Evolutionary conservation across 35 echinoderm and acorn worm genomes (phyloP).

Genomic region (Stichopus chloronotus): DNA sequence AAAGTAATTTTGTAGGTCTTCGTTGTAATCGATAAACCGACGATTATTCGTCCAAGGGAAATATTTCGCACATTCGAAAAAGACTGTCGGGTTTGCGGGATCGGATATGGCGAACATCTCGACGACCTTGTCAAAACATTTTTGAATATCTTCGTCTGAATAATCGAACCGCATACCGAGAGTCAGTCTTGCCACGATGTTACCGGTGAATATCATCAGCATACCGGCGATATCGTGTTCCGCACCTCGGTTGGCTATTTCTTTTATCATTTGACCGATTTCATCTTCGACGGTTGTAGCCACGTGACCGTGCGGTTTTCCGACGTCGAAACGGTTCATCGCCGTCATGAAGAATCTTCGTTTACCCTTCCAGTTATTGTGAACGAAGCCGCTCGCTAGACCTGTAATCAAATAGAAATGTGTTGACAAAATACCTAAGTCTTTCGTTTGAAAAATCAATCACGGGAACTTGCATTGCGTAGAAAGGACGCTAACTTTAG

Average conservation of each 20-base stretch:
- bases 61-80: background rate
- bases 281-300: background rate
- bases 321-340: constrained; percentile 18
- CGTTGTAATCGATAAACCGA: background rate
- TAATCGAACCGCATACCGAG: constrained; percentile 34
- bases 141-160: background rate
- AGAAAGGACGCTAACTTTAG: too few species aligned
- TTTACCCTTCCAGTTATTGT: constrained; percentile 47
- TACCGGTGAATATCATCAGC: constrained; percentile 26
- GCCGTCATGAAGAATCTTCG: constrained; percentile 19
- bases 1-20: background rate
- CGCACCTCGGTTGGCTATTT: background rate
- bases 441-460: too few species aligned
- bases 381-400: constrained; percentile 4
- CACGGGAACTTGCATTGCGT: too few species aligned
- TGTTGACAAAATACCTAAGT: background rate
- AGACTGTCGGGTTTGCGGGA: background rate
- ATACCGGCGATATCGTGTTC: background rate
- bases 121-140: constrained; percentile 22
- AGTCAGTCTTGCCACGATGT: background rate
- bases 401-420: background rate
- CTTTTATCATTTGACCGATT: background rate
- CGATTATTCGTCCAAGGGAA: background rate
- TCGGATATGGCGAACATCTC: background rate
- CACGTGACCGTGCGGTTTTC: background rate